These are phyloP conservation scores for Tetraodon nigroviridis DNA, from an alignment of 2,113 vertebrate genomes.

Conservation along the genomic window DNA sequence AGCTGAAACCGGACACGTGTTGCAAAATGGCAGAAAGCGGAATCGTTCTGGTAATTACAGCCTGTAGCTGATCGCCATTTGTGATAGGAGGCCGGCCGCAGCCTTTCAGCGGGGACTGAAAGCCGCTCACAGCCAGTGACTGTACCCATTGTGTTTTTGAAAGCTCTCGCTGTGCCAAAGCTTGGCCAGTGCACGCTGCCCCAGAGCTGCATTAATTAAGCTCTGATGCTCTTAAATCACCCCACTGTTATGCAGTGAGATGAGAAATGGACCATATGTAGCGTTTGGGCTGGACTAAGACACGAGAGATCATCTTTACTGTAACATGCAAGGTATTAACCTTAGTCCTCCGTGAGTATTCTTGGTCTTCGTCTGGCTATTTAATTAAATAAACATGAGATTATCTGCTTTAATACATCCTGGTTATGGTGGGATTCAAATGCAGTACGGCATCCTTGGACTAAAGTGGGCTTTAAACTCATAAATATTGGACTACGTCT, in stretches of 20 bases:
- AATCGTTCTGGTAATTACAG: constrained; percentile 29
- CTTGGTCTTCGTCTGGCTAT: constrained; percentile 36
- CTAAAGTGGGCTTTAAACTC: constrained; percentile 16
- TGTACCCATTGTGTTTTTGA: constrained; percentile 20
- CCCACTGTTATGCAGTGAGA: constrained; percentile 34
- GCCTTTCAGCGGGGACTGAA: constrained; percentile 6
- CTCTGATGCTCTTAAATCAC: constrained; percentile 54
- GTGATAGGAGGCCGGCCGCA: constrained; percentile 11
- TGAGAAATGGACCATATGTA: constrained; percentile 56
- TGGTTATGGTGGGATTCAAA: constrained; percentile 16
- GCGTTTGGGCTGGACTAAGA: constrained; percentile 36
- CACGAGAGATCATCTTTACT: constrained; percentile 42
- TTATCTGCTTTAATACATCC: constrained; percentile 56
- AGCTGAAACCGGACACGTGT: constrained; percentile 25
- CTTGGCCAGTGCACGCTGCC: constrained; percentile 34
- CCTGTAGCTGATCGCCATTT: constrained; percentile 42
- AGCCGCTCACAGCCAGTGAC: constrained; percentile 26
- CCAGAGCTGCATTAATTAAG: constrained; percentile 55
- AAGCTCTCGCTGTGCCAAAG: constrained; percentile 40
- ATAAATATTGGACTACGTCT: constrained; percentile 20
- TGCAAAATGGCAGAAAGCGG: constrained; percentile 9
- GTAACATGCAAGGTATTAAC: constrained; percentile 24
- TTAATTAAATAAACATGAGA: constrained; percentile 64
- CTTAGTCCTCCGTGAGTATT: constrained; percentile 26
- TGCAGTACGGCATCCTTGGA: constrained; percentile 14